Percentiles rank a stretch among this genome's conserved stretches.
Conservation (phyloP, 2,797 vertebrate genomes). For the Myiotriccus ornatus region DNA sequence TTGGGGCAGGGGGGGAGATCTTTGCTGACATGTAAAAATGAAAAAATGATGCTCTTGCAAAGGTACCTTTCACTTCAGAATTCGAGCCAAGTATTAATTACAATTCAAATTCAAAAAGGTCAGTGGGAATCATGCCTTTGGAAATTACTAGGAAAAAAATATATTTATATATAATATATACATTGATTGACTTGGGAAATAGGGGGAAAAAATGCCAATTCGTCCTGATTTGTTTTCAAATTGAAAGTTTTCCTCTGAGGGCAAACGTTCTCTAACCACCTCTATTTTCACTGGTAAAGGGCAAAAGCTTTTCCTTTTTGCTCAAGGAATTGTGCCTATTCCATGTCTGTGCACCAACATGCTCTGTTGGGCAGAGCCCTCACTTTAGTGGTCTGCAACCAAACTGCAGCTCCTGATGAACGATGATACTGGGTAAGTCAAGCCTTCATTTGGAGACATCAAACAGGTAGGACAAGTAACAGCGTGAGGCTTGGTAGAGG, state of each 20-base stretch:
- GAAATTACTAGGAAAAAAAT: background rate
- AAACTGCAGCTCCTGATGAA: background rate
- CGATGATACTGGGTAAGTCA: background rate
- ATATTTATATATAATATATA: background rate
- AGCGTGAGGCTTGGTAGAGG: background rate
- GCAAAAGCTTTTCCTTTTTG: background rate
- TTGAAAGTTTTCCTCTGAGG: background rate
- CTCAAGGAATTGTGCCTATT: background rate
- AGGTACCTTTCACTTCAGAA: conserved; percentile 1
- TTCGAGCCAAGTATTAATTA: conserved; percentile 6
- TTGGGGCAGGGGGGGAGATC: background rate
- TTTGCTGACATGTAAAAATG: conserved; percentile 39
- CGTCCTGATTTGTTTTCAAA: background rate
- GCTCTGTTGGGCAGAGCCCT: background rate
- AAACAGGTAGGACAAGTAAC: background rate
- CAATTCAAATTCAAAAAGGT: background rate
- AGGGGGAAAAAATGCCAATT: background rate
- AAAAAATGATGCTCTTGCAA: conserved; percentile 48
- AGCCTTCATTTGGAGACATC: background rate
- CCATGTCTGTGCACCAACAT: background rate
- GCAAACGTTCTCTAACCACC: background rate
- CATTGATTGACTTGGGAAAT: background rate
- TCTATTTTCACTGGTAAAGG: background rate
- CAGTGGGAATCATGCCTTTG: background rate
- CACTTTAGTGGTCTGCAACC: background rate